Evolutionary conservation across 2,888 invertebrate species (phyloP), one percentile per base, ranked within the genome.

Genomic region (Sceliomorpha sp.): DNA sequence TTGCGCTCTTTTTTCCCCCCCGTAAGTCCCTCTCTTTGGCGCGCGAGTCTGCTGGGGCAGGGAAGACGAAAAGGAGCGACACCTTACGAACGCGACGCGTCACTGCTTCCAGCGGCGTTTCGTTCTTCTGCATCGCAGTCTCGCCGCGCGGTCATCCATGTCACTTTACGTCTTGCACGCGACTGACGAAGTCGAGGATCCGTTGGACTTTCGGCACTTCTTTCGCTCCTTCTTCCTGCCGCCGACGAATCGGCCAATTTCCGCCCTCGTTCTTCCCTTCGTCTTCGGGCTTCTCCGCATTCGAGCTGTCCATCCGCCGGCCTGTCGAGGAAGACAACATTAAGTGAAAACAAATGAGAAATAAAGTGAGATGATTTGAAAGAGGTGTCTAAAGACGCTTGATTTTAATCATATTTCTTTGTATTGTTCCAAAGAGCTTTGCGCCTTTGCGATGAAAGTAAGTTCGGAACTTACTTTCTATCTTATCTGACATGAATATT

Each of bases 71-170:
- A 17, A 45, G 32, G 12, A 32, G 47, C 20, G 53, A 34, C 45
- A 50, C 63, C 59, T 50, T 6, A 42, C 50, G 5, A 20, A 29
- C 34, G 26, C 14, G 40, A 55, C 42, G 48, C 47, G 53, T 59
- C 69, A 63, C 64, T n/a, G n/a, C n/a, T 64, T 51, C 26, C 50
- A 50, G 47, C 42, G 50, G 36, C 50, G 50, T 50, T 32, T 64
- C 39, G 48, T 58, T 51, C 45, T 50, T 27, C 56, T 24, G 51
- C 50, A 58, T 53, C 13, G 56, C 45, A 31, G 42, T 34, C 20
- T 37, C 6, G 44, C 20, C 45, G 34, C 37, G 17, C 24, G 39
- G 10, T 2, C 4, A 12, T 32, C 3, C 47, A 47, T 39, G 34
- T 45, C 45, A 37, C 27, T 37, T 17, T 15, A 4, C 27, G 26